Evolutionary conservation across 2,797 vertebrate genomes (phyloP), one percentile per base, ranked within the genome.

Genomic region (Thripadectes ignobilis): DNA sequence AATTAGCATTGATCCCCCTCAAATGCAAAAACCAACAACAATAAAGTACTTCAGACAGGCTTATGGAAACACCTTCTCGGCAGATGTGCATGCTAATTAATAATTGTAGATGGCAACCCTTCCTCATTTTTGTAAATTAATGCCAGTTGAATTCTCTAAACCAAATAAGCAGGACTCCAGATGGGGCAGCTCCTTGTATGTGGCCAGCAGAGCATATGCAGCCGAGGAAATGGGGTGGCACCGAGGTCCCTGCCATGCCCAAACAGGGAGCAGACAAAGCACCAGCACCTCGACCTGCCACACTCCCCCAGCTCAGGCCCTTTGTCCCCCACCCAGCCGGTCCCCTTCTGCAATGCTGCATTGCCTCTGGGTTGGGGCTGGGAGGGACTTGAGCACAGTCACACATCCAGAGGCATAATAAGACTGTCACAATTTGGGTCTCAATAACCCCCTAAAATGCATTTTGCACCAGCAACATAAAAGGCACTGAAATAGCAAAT

Each of bases 1-100:
- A 98, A 98, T 98, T 97, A 98, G 92, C 95, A 97, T 95, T 97
- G 98, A 98, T 98, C 95, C 97, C 91, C 94, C 92, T 96, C 92
- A 95, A 98, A 97, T 96, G 94, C 97, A 97, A 96, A 97, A 98
- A 95, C 36, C 73, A 97, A 95, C 95, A 96, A 95, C 94, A 96
- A 92, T 97, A 97, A 97, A 98, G 93, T 96, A 95, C 94, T 97
- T 96, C 95, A 96, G 92, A 97, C 85, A 91, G 95, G 94, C 93
- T 93, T 95, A 91, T 80, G 88, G 92, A 96, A 97, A 92, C 74
- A 96, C 95, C 96, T 97, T 97, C 95, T 89, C 75, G 29, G 88
- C 96, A 97, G 96, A 97, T 97, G 96, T 91, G 89, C 89, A 71
- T 81, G 95, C 95, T 96, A 97, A 98, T 95, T 96, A 97, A 98